phyloP scores from a whole-genome alignment of 1,140 invertebrate species.

The Amphibalanus amphitrite region DNA sequence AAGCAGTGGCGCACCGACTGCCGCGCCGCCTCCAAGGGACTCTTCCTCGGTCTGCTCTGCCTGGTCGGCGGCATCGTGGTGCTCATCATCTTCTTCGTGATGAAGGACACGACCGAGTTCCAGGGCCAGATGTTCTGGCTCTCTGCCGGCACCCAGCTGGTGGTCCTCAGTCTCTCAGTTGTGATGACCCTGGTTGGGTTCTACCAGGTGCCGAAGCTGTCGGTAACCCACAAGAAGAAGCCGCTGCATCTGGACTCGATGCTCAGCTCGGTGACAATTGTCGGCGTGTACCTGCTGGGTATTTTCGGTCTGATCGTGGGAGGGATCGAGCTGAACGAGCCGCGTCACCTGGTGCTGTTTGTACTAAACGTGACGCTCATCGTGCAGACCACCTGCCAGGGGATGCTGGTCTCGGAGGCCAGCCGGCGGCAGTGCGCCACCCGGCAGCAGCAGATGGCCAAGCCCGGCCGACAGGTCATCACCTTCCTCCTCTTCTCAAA shows the following conservation, averaged over 20 bases:
- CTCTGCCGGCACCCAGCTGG: constrained; percentile 23
- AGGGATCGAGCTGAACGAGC: constrained; percentile 18
- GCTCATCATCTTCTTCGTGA: constrained; percentile 43
- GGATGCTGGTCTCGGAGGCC: constrained; percentile 42
- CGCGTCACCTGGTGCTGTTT: constrained; percentile 30
- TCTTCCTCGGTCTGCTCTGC: constrained; percentile 41
- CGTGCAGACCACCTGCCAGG: constrained; percentile 36
- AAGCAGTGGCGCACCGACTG: constrained; percentile 27
- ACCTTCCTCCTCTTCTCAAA: constrained; percentile 49
- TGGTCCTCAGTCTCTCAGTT: constrained; percentile 26
- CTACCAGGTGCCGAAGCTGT: constrained; percentile 29
- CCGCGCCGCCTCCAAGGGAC: constrained; percentile 37
- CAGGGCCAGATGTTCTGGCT: constrained; percentile 27
- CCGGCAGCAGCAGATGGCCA: constrained; percentile 33
- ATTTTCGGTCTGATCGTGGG: constrained; percentile 36
- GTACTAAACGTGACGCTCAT: constrained; percentile 31
- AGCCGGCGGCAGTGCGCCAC: constrained; percentile 35
- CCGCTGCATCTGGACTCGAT: constrained; percentile 31
- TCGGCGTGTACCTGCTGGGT: constrained; percentile 39
- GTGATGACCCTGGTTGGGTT: constrained; percentile 27
- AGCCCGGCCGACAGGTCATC: constrained; percentile 45
- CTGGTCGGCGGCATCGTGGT: constrained; percentile 41
- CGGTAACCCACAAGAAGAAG: constrained; percentile 21
- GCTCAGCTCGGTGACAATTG: constrained; percentile 32
- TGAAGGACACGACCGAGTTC: constrained; percentile 38